Conservation (phyloP, 2,113 vertebrate species). For the Leptocoma aspasia region DNA sequence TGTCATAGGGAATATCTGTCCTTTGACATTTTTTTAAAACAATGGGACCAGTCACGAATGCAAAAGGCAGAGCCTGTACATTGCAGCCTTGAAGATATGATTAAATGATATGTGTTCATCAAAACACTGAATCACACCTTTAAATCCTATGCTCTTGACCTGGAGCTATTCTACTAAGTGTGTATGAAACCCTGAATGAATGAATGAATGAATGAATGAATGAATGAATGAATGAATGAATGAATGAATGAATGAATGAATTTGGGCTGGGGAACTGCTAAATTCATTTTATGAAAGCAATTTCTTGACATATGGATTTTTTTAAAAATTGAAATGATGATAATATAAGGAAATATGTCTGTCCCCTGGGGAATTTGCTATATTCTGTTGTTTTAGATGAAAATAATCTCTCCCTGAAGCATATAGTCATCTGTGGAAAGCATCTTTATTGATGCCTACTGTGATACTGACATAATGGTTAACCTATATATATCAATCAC, state of each 20-base stretch:
- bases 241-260: not conserved
- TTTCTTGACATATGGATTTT: not conserved
- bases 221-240: not conserved
- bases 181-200: not conserved
- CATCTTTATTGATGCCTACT: not conserved
- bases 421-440: not conserved
- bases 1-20: not conserved
- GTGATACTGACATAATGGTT: not conserved
- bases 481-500: not conserved
- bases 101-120: not conserved
- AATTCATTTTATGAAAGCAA: not conserved
- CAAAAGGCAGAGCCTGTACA: not conserved
- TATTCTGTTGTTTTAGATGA: not conserved
- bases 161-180: not conserved
- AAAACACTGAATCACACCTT: not conserved
- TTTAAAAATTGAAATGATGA: not conserved
- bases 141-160: not conserved
- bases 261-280: not conserved
- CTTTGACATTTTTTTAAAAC: not conserved
- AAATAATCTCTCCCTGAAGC: not conserved
- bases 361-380: not conserved
- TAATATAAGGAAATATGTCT: not conserved
- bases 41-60: not conserved
- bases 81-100: not conserved
- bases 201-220: not conserved